Base-by-base conservation (phyloP, 2,113 vertebrate species). In the Odocoileus hemionus region DNA sequence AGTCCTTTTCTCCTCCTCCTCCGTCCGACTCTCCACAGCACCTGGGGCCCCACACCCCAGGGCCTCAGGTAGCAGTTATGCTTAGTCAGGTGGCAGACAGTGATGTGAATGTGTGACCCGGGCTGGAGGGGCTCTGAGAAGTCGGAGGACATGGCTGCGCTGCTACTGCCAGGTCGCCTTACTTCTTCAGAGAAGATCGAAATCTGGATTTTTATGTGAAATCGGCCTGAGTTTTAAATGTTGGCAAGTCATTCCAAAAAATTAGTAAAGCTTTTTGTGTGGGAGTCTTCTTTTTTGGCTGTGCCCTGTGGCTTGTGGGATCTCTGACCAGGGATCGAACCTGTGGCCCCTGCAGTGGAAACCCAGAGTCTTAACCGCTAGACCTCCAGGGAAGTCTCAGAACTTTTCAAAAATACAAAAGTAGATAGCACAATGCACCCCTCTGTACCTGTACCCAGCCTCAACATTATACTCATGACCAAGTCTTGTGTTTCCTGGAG, bases 101-200 rank as follows among this genome's bases (percentile, higher is more conserved):
- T 25, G 33, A 2, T 4, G 30, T 4, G 2, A 28, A 4, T 28
- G 11, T 17, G 30, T 8, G 64, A 30, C 1, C 6, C 0, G 2
- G 78, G 7, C 39, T 36, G 47, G 21, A 60, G 70, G 67, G 33
- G 17, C 55, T 54, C 1, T 30, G 43, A 87, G 52, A 23, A 78
- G 3, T 23, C 1, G 8, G 58, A 30, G 39, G 10, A 15, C 16
- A 1, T 5, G 23, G 7, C 1, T 3, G 58, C 39, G 4, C 43
- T 36, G 52, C 26, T 3, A 1, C 12, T 15, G 36, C 86, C 76
- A 79, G 47, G 7, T 23, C 10, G 2, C 52, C 89, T 79, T 30
- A 43, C 28, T 85, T 91, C 57, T 67, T 26, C 47, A 30, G 82
- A 61, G 55, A 64, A 50, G n/a, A 9, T 61, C 11, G 60, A 54